These are phyloP conservation scores for Odontocerum albicorne DNA, from an alignment of 2,888 invertebrate genomes.

Conservation along the genomic window DNA sequence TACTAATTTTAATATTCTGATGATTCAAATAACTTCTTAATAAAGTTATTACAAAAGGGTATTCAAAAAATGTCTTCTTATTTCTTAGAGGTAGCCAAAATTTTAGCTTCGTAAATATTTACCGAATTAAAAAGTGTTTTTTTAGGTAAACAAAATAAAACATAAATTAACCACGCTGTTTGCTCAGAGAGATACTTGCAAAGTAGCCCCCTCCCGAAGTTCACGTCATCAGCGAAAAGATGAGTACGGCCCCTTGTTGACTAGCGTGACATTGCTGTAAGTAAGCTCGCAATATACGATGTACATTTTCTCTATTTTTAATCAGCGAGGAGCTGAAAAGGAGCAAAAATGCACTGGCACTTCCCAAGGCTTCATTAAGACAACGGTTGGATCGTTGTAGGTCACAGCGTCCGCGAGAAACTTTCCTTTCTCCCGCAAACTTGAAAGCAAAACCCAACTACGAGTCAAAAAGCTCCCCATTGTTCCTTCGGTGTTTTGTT, in stretches of 20 bases:
- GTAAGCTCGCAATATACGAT: neutral
- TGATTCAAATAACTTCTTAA: neutral
- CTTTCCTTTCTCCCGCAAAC: neutral
- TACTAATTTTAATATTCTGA: neutral
- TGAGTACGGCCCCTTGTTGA: constrained; percentile 16
- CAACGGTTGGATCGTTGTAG: constrained; percentile 13
- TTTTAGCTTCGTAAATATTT: neutral
- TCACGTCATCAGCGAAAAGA: constrained; percentile 11
- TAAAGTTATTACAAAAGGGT: neutral
- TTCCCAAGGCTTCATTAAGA: constrained; percentile 30
- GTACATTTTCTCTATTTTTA: constrained; percentile 25
- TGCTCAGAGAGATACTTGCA: constrained; percentile 4
- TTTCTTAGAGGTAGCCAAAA: neutral
- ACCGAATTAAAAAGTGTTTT: neutral
- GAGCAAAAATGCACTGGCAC: constrained; percentile 18
- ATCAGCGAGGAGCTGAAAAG: constrained; percentile 24
- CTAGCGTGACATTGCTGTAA: constrained; percentile 4
- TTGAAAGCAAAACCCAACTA: no score
- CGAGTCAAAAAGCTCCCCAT: no score
- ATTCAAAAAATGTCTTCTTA: neutral
- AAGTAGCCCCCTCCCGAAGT: constrained; percentile 12
- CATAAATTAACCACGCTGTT: constrained; percentile 9
- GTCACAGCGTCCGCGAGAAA: constrained; percentile 9
- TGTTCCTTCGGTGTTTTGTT: no score
- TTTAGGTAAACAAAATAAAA: constrained; percentile 4